Percentiles rank a stretch among this genome's conserved stretches.
Conservation (phyloP, 1,140 invertebrate species). For the Dendrolimus kikuchii region DNA sequence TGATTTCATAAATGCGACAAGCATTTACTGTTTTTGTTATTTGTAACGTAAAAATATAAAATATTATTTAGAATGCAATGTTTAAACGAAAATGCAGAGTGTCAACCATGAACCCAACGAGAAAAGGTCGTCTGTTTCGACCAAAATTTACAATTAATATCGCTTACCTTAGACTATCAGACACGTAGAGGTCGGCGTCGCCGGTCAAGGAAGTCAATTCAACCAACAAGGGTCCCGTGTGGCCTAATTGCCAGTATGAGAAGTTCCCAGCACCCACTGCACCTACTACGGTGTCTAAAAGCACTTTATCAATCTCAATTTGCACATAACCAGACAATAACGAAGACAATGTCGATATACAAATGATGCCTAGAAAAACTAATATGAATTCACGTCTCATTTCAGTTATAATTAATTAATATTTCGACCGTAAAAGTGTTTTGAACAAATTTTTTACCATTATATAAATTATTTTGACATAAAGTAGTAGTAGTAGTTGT, state of each 20-base stretch:
- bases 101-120: background rate
- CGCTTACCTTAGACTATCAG: slow-evolving; percentile 45
- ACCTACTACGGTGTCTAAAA: slow-evolving; percentile 47
- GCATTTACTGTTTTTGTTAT: too few relatives aligned
- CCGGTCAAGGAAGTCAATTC: slow-evolving; percentile 46
- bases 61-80: too few relatives aligned
- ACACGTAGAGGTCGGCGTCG: slow-evolving; percentile 57
- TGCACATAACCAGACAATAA: slow-evolving; percentile 30
- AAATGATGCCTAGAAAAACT: slow-evolving; percentile 44
- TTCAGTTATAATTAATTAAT: slow-evolving; percentile 7
- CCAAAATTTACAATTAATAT: background rate
- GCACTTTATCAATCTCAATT: slow-evolving; percentile 33
- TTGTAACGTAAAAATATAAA: too few relatives aligned
- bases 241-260: slow-evolving; percentile 56
- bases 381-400: slow-evolving; percentile 48
- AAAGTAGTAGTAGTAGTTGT: too few relatives aligned
- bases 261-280: slow-evolving; percentile 51
- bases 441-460: slow-evolving; percentile 2
- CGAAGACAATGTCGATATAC: slow-evolving; percentile 38
- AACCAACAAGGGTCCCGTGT: slow-evolving; percentile 43
- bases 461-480: background rate
- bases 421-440: background rate
- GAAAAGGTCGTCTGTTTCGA: background rate
- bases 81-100: background rate
- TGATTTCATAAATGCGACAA: too few relatives aligned